A percentile compares a stretch with the other conserved stretches of the same genome.
Conservation (phyloP, 2,888 invertebrate genomes). For the Dione juno region DNA sequence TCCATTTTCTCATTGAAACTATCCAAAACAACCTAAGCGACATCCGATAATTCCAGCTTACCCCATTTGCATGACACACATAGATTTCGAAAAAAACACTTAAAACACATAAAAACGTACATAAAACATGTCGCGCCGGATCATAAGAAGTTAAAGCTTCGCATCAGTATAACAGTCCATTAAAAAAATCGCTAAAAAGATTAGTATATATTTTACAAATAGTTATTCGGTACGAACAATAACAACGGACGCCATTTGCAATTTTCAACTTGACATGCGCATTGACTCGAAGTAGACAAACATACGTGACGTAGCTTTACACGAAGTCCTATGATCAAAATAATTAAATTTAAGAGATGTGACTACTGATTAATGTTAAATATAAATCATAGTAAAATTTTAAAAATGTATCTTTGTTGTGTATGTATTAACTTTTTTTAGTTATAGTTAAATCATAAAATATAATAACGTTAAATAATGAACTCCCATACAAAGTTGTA, state of each 20-base stretch:
- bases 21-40: slow-evolving; percentile 84
- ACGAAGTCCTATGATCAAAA: slow-evolving; percentile 49
- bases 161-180: slow-evolving; percentile 80
- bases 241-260: slow-evolving; percentile 99
- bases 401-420: not conserved
- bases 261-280: slow-evolving; percentile 92
- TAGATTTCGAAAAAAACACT: slow-evolving; percentile 85
- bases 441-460: not conserved
- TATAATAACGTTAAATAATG: not conserved
- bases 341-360: slow-evolving; percentile 8
- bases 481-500: slow-evolving; percentile 62
- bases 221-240: slow-evolving; percentile 97
- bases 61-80: slow-evolving; percentile 90
- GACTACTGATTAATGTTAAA: not conserved
- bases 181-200: slow-evolving; percentile 86
- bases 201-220: slow-evolving; percentile 87
- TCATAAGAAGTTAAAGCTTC: slow-evolving; percentile 79
- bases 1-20: slow-evolving; percentile 79
- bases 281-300: slow-evolving; percentile 79
- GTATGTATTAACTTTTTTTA: not conserved
- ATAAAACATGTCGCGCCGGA: slow-evolving; percentile 78
- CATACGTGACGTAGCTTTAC: slow-evolving; percentile 68
- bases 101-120: slow-evolving; percentile 82
- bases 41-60: slow-evolving; percentile 85
- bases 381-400: not conserved